These are phyloP conservation scores for Montipora capitata DNA, from an alignment of 92 coral and sea anemone genomes.

Conservation along the genomic window DNA sequence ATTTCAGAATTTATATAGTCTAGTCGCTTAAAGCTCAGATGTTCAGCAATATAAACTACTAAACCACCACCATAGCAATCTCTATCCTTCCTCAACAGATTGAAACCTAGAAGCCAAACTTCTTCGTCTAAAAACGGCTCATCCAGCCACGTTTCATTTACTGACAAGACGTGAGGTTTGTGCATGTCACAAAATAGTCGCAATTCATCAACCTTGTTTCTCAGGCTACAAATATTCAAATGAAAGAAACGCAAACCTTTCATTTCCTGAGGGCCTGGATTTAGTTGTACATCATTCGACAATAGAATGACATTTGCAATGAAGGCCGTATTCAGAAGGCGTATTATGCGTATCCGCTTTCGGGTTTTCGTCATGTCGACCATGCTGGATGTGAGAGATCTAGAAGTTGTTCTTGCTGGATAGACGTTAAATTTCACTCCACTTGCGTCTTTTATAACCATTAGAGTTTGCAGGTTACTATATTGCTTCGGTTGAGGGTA, in stretches of 20 bases:
- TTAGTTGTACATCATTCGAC: constrained; percentile 37
- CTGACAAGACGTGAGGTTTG: constrained; percentile 74
- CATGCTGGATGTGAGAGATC: constrained; percentile 4
- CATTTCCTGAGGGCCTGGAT: constrained; percentile 49
- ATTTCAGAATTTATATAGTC: constrained; percentile 24
- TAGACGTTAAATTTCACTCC: constrained; percentile 13
- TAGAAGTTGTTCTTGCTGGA: constrained; percentile 1
- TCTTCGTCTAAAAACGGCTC: constrained; percentile 64
- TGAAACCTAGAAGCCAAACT: constrained; percentile 70
- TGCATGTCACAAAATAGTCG: constrained; percentile 74
- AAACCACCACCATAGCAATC: constrained; percentile 62
- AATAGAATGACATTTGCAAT: constrained; percentile 21
- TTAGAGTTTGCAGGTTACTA: neutral
- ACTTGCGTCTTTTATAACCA: constrained; percentile 8
- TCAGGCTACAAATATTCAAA: constrained; percentile 38
- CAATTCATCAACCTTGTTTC: constrained; percentile 78
- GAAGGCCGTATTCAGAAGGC: constrained; percentile 3
- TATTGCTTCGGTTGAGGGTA: neutral
- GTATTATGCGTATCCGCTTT: neutral
- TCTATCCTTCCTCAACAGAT: constrained; percentile 67
- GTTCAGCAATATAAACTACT: constrained; percentile 39
- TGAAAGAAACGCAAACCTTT: constrained; percentile 34
- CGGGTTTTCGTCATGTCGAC: neutral
- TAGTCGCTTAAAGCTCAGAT: constrained; percentile 35
- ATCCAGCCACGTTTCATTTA: constrained; percentile 80